phyloP scores from a whole-genome alignment of 1,140 invertebrate genomes.

The Diabrotica undecimpunctata region DNA sequence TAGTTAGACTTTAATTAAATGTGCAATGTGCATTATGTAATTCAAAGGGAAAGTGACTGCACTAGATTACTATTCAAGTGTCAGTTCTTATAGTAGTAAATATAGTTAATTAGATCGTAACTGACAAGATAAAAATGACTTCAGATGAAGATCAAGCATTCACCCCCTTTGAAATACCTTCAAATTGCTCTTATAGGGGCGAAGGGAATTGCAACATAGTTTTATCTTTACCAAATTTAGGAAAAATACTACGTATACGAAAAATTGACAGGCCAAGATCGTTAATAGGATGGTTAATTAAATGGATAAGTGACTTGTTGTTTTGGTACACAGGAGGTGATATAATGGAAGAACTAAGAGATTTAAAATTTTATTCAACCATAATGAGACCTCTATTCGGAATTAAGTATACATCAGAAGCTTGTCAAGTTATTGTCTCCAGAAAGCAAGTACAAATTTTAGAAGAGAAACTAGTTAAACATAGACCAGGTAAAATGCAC shows the following conservation, averaged over 20 bases:
- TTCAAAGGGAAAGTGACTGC: neutral
- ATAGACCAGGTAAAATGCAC: slow-evolving; percentile 30
- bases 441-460: slow-evolving; percentile 30
- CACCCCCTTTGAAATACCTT: slow-evolving; percentile 27
- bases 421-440: slow-evolving; percentile 28
- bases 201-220: slow-evolving; percentile 43
- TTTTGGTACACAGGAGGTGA: slow-evolving; percentile 31
- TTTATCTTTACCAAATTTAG: slow-evolving; percentile 32
- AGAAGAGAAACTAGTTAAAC: slow-evolving; percentile 26
- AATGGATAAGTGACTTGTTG: slow-evolving; percentile 34
- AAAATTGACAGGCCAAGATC: slow-evolving; percentile 38
- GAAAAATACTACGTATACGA: slow-evolving; percentile 38
- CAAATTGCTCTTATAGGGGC: slow-evolving; percentile 40
- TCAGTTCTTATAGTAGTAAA: too few species aligned
- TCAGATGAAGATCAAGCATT: slow-evolving; percentile 3
- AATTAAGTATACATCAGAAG: slow-evolving; percentile 28
- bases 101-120: too few species aligned
- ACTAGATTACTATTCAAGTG: neutral
- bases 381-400: slow-evolving; percentile 40
- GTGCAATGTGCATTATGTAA: neutral
- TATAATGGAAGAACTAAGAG: slow-evolving; percentile 31
- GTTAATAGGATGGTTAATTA: slow-evolving; percentile 33
- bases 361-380: slow-evolving; percentile 38
- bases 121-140: neutral
- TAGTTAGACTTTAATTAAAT: neutral